Conservation (phyloP, 2,113 vertebrate genomes). For the Triplophysa tibetana region DNA sequence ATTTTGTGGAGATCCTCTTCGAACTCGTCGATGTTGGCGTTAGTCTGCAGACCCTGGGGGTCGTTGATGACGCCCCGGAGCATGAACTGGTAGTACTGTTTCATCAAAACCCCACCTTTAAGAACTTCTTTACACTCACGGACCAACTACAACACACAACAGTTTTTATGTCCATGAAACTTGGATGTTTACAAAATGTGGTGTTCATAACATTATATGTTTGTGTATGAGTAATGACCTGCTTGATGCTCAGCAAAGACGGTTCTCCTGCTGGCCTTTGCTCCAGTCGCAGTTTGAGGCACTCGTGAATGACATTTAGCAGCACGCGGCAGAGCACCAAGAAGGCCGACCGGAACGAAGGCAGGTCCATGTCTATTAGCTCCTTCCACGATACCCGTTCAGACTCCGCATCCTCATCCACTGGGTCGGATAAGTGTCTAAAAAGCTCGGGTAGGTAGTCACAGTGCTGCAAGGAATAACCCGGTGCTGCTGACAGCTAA, state of each 20-base stretch:
- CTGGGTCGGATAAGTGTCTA: constrained; percentile 74
- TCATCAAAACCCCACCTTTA: constrained; percentile 96
- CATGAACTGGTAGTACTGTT: constrained; percentile 99
- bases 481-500: constrained; percentile 90
- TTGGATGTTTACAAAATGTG: neutral
- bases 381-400: constrained; percentile 89
- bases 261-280: constrained; percentile 97
- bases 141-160: constrained; percentile 82
- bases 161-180: no score
- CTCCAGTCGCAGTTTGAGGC: constrained; percentile 94
- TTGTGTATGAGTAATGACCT: constrained; percentile 73
- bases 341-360: constrained; percentile 94
- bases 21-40: constrained; percentile 94
- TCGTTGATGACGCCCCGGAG: constrained; percentile 82
- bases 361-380: constrained; percentile 90
- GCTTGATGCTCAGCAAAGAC: constrained; percentile 96
- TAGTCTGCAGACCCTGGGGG: constrained; percentile 77
- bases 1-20: constrained; percentile 98
- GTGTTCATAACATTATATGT: neutral
- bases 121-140: constrained; percentile 97
- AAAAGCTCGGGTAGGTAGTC: constrained; percentile 89
- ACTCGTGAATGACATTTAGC: constrained; percentile 97
- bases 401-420: constrained; percentile 74
- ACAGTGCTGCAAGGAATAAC: constrained; percentile 86
- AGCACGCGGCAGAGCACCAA: constrained; percentile 94